Conservation (phyloP, 64 coral and sea anemone genomes). For the Pachyseris speciosa region DNA sequence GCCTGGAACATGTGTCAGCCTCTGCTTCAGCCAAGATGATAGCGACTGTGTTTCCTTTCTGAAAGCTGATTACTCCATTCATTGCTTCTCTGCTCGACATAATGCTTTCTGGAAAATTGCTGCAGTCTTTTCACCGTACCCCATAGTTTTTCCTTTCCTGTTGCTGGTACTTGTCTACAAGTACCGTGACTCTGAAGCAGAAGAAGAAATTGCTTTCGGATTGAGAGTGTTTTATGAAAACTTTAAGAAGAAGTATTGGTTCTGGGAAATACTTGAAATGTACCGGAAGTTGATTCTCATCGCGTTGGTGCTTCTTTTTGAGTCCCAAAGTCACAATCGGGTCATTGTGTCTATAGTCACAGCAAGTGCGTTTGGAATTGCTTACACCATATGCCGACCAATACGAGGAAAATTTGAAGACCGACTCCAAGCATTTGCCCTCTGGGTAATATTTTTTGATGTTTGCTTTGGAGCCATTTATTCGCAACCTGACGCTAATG, state of each 20-base stretch:
- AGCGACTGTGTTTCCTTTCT: slow-evolving; percentile 13
- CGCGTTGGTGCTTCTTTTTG: background rate
- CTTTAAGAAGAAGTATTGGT: slow-evolving; percentile 1
- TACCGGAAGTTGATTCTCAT: background rate
- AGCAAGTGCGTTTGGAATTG: background rate
- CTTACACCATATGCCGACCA: background rate
- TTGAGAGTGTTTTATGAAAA: slow-evolving; percentile 19
- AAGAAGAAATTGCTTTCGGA: background rate
- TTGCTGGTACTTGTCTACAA: slow-evolving; percentile 64
- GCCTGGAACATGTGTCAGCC: no score
- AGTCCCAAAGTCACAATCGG: background rate
- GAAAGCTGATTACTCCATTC: no score
- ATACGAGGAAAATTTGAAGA: slow-evolving; percentile 14
- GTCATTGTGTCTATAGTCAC: background rate
- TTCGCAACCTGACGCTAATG: no score
- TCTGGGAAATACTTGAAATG: slow-evolving; percentile 6
- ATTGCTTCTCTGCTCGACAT: slow-evolving; percentile 14
- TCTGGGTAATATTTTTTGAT: slow-evolving; percentile 1
- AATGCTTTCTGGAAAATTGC: slow-evolving; percentile 56
- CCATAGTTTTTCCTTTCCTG: slow-evolving; percentile 75
- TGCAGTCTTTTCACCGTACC: slow-evolving; percentile 51
- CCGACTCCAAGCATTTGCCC: background rate
- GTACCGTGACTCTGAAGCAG: background rate
- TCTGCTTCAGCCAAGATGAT: no score
- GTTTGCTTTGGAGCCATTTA: background rate